Conservation (phyloP, 2,113 vertebrate genomes). For the Phalacrocorax carbo region DNA sequence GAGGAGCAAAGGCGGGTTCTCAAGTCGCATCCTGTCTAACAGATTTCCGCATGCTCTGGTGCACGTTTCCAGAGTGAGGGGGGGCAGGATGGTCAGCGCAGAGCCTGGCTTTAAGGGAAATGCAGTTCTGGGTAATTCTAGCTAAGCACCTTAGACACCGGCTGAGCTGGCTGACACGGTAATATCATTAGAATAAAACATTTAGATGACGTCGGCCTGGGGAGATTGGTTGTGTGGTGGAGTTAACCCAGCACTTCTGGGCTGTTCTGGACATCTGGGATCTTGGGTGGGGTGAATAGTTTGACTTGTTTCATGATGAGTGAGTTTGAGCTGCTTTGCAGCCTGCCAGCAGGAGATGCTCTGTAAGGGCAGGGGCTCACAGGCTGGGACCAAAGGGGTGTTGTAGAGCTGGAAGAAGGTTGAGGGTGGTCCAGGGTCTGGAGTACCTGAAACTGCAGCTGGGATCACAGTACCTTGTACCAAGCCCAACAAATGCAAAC, state of each 20-base stretch:
- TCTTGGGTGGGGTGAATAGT: not conserved
- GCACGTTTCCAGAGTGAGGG: not conserved
- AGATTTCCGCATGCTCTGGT: not conserved
- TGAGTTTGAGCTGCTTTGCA: not conserved
- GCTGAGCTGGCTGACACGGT: not conserved
- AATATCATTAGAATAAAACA: constrained; percentile 52
- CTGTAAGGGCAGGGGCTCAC: not conserved
- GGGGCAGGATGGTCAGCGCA: not conserved
- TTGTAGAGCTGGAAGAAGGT: not conserved
- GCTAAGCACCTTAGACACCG: not conserved
- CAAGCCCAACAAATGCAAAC: not conserved
- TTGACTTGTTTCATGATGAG: not conserved
- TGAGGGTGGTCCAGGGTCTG: not conserved
- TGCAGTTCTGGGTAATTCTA: constrained; percentile 28
- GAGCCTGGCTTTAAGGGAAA: not conserved
- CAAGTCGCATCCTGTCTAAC: not conserved
- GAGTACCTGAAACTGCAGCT: not conserved
- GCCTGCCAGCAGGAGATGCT: not conserved
- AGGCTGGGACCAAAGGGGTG: not conserved
- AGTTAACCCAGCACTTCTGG: not conserved
- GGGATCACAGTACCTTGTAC: not conserved
- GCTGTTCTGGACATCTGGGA: not conserved
- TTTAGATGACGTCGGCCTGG: not conserved
- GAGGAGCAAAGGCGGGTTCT: not conserved
- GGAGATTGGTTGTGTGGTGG: not conserved